These are phyloP conservation scores for Melanchra persicariae DNA, from an alignment of 2,888 invertebrate genomes.

Conservation along the genomic window DNA sequence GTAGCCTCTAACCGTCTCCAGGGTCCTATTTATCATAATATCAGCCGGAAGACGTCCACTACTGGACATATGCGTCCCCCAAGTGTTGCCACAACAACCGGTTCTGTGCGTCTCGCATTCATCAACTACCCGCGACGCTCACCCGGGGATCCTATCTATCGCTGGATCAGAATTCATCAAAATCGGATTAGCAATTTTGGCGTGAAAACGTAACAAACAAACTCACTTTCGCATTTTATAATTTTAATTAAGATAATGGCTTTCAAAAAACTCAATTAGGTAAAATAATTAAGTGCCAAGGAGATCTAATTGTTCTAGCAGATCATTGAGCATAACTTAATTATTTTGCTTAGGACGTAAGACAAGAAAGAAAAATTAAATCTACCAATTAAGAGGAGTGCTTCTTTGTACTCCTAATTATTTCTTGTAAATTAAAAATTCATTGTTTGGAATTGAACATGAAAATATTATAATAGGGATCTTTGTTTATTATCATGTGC, in stretches of 20 bases:
- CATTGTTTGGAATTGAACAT: conserved; percentile 8
- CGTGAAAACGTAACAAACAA: no score
- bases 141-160: no score
- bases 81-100: no score
- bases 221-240: no score
- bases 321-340: background rate
- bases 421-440: conserved; percentile 10
- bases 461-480: background rate
- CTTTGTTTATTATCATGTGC: background rate
- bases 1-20: no score
- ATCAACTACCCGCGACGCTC: no score
- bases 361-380: conserved; percentile 16
- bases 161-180: no score
- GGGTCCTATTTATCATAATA: no score
- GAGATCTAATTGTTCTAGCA: background rate
- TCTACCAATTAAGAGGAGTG: conserved; percentile 5
- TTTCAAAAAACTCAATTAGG: background rate
- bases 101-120: no score
- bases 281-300: background rate
- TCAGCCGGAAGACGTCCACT: no score
- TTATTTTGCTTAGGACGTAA: conserved; percentile 2
- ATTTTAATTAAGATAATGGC: background rate
- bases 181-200: no score
- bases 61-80: no score
- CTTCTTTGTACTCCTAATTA: conserved; percentile 7